Evolutionary conservation across 1,140 invertebrate genomes (phyloP).

Genomic region (Argopecten irradians): DNA sequence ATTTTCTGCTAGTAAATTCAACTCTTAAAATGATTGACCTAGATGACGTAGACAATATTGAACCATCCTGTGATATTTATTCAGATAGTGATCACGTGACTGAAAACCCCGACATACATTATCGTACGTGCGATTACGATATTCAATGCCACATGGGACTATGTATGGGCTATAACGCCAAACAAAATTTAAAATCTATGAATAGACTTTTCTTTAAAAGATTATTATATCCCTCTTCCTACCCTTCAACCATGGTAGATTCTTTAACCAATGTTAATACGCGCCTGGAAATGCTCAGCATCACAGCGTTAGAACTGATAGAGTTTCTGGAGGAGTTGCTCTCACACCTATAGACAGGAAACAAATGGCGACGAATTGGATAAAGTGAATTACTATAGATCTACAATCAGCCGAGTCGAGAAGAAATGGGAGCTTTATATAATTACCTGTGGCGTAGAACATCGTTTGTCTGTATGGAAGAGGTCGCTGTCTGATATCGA

Average conservation of each 20-base stretch:
- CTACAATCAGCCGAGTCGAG: conserved; percentile 13
- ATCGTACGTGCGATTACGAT: conserved; percentile 62
- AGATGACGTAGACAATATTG: conserved; percentile 73
- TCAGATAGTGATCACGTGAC: conserved; percentile 40
- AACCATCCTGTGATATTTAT: conserved; percentile 67
- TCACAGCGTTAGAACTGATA: conserved; percentile 48
- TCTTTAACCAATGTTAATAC: conserved; percentile 56
- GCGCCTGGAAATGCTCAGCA: conserved; percentile 52
- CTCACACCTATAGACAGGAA: neutral
- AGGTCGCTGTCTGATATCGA: neutral
- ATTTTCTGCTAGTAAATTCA: conserved; percentile 69
- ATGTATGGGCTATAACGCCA: conserved; percentile 73
- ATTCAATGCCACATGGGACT: conserved; percentile 64
- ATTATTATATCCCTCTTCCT: conserved; percentile 63
- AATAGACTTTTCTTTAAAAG: conserved; percentile 69
- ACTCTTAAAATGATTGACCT: conserved; percentile 73
- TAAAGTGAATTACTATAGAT: neutral
- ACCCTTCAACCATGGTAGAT: conserved; percentile 54
- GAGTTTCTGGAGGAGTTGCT: neutral
- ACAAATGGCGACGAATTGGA: neutral
- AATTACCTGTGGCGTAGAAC: conserved; percentile 3
- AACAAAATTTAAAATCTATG: conserved; percentile 71
- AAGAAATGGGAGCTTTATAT: neutral
- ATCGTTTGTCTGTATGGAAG: neutral
- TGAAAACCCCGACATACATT: neutral